Percentiles rank a stretch among this genome's conserved stretches.
phyloP scores from a whole-genome alignment of 2,888 invertebrate genomes.

The Odontocerum albicorne region DNA sequence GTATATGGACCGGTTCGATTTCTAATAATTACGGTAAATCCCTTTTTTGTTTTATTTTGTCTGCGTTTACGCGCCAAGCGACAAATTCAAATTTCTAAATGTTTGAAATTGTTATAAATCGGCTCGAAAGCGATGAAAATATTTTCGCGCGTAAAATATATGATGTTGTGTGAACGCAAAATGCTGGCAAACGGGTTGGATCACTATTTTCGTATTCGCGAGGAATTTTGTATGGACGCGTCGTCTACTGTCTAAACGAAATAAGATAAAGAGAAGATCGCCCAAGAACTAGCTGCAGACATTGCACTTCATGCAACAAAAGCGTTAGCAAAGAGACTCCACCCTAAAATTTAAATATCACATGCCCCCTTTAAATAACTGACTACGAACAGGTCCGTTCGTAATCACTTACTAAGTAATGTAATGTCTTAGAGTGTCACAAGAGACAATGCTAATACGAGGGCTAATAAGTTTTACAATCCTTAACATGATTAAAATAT shows the following conservation, averaged over 20 bases:
- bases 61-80: too few relatives aligned
- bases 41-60: too few relatives aligned
- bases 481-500: too few relatives aligned
- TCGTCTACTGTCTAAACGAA: not conserved
- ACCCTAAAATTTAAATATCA: slow-evolving; percentile 31
- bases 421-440: too few relatives aligned
- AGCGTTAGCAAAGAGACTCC: slow-evolving; percentile 35
- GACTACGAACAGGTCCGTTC: too few relatives aligned
- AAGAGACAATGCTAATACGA: too few relatives aligned
- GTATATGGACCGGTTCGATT: too few relatives aligned
- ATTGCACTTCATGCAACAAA: slow-evolving; percentile 56
- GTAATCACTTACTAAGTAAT: too few relatives aligned
- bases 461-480: too few relatives aligned
- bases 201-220: not conserved
- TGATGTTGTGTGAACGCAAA: not conserved
- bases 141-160: not conserved
- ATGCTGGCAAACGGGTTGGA: slow-evolving; percentile 4
- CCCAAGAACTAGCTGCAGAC: slow-evolving; percentile 48
- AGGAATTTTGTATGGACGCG: slow-evolving; percentile 1
- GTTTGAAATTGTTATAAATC: too few relatives aligned
- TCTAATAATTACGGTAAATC: too few relatives aligned
- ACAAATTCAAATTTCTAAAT: too few relatives aligned
- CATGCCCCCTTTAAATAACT: slow-evolving; percentile 25
- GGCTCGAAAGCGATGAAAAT: not conserved
- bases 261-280: slow-evolving; percentile 6